These are phyloP conservation scores for Bettongia penicillata DNA, from an alignment of 2,113 vertebrate species.

Conservation along the genomic window DNA sequence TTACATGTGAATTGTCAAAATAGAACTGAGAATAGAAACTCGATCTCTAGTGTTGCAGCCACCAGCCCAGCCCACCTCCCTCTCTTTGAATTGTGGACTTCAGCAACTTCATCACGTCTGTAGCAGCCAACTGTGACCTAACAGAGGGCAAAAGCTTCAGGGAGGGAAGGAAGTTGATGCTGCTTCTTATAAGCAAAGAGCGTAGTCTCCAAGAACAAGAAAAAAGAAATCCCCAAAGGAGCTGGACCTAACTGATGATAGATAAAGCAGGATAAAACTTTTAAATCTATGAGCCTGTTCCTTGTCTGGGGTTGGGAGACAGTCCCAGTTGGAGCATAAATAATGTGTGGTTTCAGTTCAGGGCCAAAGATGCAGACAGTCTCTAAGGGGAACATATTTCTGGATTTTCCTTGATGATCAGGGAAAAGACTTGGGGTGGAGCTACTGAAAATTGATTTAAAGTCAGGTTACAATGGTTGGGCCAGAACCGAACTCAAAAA, in stretches of 20 bases:
- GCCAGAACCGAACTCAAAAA: not conserved
- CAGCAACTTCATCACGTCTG: not conserved
- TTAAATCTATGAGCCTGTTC: not conserved
- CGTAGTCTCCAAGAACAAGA: not conserved
- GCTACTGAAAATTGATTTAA: not conserved
- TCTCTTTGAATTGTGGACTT: not conserved
- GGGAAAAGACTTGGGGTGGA: not conserved
- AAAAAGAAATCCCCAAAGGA: not conserved
- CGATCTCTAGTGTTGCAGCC: not conserved
- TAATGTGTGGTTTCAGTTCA: not conserved
- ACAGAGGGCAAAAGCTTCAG: not conserved
- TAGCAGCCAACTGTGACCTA: not conserved
- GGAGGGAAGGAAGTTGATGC: not conserved
- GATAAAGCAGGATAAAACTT: not conserved
- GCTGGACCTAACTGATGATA: not conserved
- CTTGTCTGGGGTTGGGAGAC: not conserved
- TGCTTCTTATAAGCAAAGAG: not conserved
- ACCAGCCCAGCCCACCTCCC: not conserved
- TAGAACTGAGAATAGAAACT: not conserved
- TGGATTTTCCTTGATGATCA: constrained; percentile 3
- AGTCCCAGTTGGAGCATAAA: not conserved
- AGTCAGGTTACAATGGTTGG: not conserved
- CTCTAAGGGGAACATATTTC: not conserved
- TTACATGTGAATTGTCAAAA: not conserved
- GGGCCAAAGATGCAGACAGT: not conserved